Conservation (phyloP, 2,797 vertebrate species). For the Antennarius maculatus region DNA sequence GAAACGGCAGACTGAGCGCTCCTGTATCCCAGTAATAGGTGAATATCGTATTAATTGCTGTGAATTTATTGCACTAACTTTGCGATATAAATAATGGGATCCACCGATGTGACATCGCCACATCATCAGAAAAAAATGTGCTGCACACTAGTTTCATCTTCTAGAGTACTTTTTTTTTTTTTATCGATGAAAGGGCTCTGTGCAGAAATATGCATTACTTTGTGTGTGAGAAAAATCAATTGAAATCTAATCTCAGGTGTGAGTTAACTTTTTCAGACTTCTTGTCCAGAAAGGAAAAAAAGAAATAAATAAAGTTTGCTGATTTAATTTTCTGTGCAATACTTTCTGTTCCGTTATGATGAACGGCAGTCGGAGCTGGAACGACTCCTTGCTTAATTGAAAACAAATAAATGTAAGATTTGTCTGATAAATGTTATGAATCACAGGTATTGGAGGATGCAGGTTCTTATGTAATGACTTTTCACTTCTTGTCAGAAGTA, state of each 20-base stretch:
- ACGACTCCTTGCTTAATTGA: not conserved
- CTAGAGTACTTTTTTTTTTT: not conserved
- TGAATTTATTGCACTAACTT: slow-evolving; percentile 17
- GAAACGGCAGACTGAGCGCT: slow-evolving; percentile 29
- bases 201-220: not conserved
- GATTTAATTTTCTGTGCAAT: slow-evolving; percentile 9
- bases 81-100: slow-evolving; percentile 9
- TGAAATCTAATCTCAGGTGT: slow-evolving; percentile 34
- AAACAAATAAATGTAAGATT: not conserved
- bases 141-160: not conserved
- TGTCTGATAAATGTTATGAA: not conserved
- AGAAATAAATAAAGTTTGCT: not conserved
- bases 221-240: not conserved
- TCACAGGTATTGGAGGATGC: too few relatives aligned
- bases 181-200: slow-evolving; percentile 21
- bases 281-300: not conserved
- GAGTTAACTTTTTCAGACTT: not conserved
- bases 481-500: not conserved
- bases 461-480: too few relatives aligned
- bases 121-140: slow-evolving; percentile 5
- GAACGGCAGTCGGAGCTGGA: not conserved
- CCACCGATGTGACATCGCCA: not conserved
- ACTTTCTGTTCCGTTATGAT: slow-evolving; percentile 9
- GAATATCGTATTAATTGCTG: slow-evolving; percentile 18
- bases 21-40: not conserved